A percentile compares a stretch with the other conserved stretches of the same genome.
Evolutionary conservation across 2,113 vertebrate species (phyloP).

Genomic region (Rallus limicola): DNA sequence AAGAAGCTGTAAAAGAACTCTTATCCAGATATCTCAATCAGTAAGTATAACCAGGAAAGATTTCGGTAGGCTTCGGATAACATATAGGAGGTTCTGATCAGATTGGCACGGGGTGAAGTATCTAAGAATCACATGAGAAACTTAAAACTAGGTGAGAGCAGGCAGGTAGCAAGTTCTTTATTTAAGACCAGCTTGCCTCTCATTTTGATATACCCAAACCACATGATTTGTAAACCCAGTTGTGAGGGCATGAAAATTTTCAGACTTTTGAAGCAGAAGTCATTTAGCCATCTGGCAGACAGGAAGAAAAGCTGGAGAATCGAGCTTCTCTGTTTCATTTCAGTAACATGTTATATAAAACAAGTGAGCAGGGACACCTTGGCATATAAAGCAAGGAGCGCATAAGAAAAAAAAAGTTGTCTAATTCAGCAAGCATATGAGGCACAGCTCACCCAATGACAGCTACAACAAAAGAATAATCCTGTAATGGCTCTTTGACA

Average conservation of each 20-base stretch:
- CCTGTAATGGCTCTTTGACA: slow-evolving; percentile 21
- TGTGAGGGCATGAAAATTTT: not conserved
- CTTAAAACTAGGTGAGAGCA: not conserved
- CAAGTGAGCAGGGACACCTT: not conserved
- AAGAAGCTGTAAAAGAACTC: not conserved
- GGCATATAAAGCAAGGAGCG: not conserved
- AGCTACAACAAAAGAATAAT: slow-evolving; percentile 54
- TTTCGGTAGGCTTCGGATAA: not conserved
- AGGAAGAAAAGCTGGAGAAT: not conserved
- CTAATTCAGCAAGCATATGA: slow-evolving; percentile 11
- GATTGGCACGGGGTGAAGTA: not conserved
- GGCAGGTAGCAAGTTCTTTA: not conserved
- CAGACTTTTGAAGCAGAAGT: slow-evolving; percentile 6
- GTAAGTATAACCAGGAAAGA: not conserved
- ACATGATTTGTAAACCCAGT: not conserved
- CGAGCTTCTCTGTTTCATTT: not conserved
- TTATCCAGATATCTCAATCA: not conserved
- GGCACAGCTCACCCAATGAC: not conserved
- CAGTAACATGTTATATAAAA: not conserved
- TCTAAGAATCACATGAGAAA: not conserved
- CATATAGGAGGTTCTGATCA: not conserved
- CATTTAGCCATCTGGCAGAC: slow-evolving; percentile 16
- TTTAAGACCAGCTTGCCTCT: not conserved
- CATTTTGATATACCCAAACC: not conserved
- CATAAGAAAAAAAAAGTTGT: not conserved